A percentile compares a stretch with the other conserved stretches of the same genome.
These are phyloP conservation scores for Ctenodactylus gundi DNA, from an alignment of 2,113 vertebrate genomes.

Conservation along the genomic window DNA sequence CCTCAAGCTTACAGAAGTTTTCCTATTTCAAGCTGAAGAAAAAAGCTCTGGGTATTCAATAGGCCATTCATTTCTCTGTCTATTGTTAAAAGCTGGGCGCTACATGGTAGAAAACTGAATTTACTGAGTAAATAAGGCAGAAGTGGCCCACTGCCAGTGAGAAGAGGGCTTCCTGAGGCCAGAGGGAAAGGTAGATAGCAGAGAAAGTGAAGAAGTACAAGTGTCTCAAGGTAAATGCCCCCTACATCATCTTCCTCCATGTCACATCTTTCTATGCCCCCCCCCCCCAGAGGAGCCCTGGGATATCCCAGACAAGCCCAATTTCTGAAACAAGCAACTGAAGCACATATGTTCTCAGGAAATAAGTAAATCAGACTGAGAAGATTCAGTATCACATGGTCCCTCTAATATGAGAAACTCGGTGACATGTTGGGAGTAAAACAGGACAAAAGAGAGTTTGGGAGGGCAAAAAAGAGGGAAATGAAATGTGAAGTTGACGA, in stretches of 20 bases:
- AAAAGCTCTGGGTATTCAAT: not conserved
- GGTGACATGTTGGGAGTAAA: too few relatives aligned
- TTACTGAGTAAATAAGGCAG: not conserved
- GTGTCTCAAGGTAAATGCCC: not conserved
- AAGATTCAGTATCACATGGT: too few relatives aligned
- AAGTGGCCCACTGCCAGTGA: not conserved
- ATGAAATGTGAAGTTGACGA: too few relatives aligned
- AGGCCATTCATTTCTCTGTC: not conserved
- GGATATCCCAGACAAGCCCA: slow-evolving; percentile 74
- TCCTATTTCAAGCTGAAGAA: not conserved
- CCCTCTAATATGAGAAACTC: too few relatives aligned
- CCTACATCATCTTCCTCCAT: too few relatives aligned
- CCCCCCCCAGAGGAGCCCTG: not conserved
- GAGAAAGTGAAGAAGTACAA: not conserved
- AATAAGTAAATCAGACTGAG: too few relatives aligned
- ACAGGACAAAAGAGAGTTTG: too few relatives aligned
- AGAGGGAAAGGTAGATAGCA: not conserved
- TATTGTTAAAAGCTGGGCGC: not conserved
- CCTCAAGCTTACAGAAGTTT: not conserved
- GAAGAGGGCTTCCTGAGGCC: not conserved
- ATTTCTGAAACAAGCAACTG: slow-evolving; percentile 83
- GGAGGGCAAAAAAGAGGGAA: too few relatives aligned
- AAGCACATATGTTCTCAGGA: too few relatives aligned
- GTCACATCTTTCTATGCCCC: not conserved
- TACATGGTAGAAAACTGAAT: not conserved